A percentile compares a stretch with the other conserved stretches of the same genome.
Conservation (phyloP, 1,140 invertebrate species). For the Conus betulinus region DNA sequence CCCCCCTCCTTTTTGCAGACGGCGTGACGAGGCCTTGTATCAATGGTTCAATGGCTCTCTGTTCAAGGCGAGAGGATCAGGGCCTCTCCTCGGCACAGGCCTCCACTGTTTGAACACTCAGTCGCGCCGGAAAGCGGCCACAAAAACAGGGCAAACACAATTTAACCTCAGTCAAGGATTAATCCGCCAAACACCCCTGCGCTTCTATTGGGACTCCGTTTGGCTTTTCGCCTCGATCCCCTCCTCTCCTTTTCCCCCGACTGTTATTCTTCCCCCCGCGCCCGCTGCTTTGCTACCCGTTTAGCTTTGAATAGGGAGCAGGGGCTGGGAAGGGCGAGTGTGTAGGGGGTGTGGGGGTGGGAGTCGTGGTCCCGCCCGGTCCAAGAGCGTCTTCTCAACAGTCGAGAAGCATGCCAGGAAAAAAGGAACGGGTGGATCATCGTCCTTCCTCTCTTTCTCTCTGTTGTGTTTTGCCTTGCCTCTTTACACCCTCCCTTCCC, state of each 20-base stretch:
- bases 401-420: not conserved
- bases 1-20: too few relatives aligned
- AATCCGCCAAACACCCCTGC: conserved; percentile 24
- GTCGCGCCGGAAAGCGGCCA: not conserved
- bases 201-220: conserved; percentile 21
- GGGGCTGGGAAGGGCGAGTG: too few relatives aligned
- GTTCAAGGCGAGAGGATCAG: not conserved
- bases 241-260: not conserved
- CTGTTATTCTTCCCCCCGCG: not conserved
- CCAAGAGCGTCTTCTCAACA: not conserved
- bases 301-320: conserved; percentile 1
- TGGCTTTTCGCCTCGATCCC: conserved; percentile 22
- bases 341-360: not conserved
- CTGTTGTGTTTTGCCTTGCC: too few relatives aligned
- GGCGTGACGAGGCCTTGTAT: not conserved
- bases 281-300: not conserved
- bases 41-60: not conserved
- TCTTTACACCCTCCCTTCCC: too few relatives aligned
- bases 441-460: not conserved
- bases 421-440: conserved; percentile 17
- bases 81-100: not conserved
- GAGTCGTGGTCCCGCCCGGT: not conserved
- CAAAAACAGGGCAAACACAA: conserved; percentile 35
- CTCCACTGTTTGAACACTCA: conserved; percentile 25
- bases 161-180: conserved; percentile 32